These are phyloP conservation scores for Puffinus mauretanicus DNA, from an alignment of 2,113 vertebrate genomes.

Conservation along the genomic window DNA sequence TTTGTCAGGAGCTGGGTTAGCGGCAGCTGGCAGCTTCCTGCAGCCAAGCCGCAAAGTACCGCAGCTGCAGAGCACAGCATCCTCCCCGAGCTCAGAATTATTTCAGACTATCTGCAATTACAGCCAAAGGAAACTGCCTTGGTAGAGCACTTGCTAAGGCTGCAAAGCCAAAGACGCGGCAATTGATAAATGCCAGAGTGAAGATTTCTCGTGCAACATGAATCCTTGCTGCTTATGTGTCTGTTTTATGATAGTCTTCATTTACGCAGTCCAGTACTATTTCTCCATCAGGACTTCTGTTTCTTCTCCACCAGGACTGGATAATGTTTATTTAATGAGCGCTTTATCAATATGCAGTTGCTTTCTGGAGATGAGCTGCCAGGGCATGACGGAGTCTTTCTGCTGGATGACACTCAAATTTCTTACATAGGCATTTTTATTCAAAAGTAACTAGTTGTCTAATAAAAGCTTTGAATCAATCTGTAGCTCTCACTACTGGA, in stretches of 20 bases:
- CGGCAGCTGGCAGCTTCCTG: background rate
- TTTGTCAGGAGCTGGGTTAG: background rate
- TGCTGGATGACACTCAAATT: background rate
- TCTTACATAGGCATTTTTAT: background rate
- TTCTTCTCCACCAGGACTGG: background rate
- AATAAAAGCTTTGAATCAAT: background rate
- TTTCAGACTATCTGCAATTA: background rate
- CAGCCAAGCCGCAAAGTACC: background rate
- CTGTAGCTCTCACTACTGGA: background rate
- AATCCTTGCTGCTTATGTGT: background rate
- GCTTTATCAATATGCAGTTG: background rate
- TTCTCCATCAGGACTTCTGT: background rate
- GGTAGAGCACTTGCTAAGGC: background rate
- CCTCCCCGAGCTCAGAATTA: background rate
- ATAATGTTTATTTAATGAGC: background rate
- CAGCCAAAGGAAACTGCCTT: background rate
- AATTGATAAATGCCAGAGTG: fast-evolving
- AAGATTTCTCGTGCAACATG: background rate
- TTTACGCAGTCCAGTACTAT: background rate
- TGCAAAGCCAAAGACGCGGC: background rate
- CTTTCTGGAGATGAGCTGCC: background rate
- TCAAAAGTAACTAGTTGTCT: background rate
- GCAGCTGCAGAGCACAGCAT: background rate
- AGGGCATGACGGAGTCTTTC: background rate
- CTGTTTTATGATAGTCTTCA: background rate